Evolutionary conservation across 2,113 vertebrate species (phyloP), one percentile per base, ranked within the genome.

Genomic region (Mesembrinibis cayennensis): DNA sequence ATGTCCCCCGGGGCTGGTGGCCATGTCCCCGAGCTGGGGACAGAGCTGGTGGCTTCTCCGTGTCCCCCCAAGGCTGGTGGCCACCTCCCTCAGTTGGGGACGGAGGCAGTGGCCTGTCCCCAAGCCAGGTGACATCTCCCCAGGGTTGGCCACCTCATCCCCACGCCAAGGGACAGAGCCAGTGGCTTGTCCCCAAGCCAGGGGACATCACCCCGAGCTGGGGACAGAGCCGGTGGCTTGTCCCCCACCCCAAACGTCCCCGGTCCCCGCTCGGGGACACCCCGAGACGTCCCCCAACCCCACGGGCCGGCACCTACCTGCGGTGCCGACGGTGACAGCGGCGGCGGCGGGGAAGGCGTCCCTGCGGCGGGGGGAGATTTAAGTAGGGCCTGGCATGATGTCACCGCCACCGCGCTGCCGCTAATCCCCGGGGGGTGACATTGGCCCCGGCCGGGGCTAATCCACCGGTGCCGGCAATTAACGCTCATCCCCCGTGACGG

Each of bases 391-490:
- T 26, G 7, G 6, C 38, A 38, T 73, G 69, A 72, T 62, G 82
- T 73, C 82, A 72, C 81, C 40, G 20, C 26, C 63, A 25, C 78
- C 25, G 27, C 30, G 30, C 53, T 30, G 40, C 4, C 79, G 16
- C 53, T 84, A 73, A 84, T 84, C 74, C 58, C 69, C 23, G 63
- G 53, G 91, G 96, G 96, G 91, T 94, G 93, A 96, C 93, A 82
- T 96, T 96, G 87, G 74, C 93, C 77, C 49, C 42, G 34, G 40
- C 7, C 52, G 88, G 50, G 53, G 53, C 77, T 97, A 97, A 96
- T 97, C 95, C 94, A 38, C 52, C 40, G 44, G 81, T 65, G 62
- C 38, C 56, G 45, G 42, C 87, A 95, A 97, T 96, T 96, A 96
- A 80, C 71, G 52, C 30, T 90, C 81, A 96, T 95, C 72, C 56